Percentiles rank a stretch among this genome's conserved stretches.
phyloP scores from a whole-genome alignment of 2,797 vertebrate genomes.

The Tinamus major region DNA sequence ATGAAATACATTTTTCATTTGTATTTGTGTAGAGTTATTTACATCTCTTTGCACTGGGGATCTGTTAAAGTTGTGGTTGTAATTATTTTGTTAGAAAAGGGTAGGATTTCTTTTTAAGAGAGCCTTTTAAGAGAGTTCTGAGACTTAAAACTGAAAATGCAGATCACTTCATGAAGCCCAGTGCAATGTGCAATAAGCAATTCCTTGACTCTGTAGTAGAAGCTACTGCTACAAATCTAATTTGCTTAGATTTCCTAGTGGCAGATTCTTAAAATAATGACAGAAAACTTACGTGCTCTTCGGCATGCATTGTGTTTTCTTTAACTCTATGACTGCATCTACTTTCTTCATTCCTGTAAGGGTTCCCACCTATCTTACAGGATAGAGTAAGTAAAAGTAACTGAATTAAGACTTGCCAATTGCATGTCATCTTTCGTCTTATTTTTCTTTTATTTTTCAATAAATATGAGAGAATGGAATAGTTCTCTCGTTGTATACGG shows the following conservation, averaged over 20 bases:
- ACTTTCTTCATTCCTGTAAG: not conserved
- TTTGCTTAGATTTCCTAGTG: not conserved
- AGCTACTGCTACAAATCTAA: not conserved
- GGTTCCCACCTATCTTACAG: not conserved
- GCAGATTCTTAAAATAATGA: not conserved
- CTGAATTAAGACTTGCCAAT: not conserved
- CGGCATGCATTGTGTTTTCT: not conserved
- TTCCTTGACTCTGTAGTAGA: not conserved
- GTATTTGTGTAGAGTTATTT: not conserved
- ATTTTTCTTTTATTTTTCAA: not conserved
- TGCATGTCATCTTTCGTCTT: not conserved
- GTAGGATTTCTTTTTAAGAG: not conserved
- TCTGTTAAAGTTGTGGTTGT: not conserved
- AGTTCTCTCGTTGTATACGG: not conserved
- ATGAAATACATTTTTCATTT: not conserved
- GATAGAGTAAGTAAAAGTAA: not conserved
- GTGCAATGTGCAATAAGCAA: not conserved
- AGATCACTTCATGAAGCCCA: not conserved
- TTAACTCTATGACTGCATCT: not conserved
- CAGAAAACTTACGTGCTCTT: not conserved
- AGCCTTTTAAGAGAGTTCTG: not conserved
- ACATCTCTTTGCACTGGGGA: not conserved
- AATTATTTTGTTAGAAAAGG: not conserved
- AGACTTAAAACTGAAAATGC: not conserved
- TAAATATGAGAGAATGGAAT: not conserved